Conservation (phyloP, 2,797 vertebrate species). For the Myoxocephalus aenaeus region DNA sequence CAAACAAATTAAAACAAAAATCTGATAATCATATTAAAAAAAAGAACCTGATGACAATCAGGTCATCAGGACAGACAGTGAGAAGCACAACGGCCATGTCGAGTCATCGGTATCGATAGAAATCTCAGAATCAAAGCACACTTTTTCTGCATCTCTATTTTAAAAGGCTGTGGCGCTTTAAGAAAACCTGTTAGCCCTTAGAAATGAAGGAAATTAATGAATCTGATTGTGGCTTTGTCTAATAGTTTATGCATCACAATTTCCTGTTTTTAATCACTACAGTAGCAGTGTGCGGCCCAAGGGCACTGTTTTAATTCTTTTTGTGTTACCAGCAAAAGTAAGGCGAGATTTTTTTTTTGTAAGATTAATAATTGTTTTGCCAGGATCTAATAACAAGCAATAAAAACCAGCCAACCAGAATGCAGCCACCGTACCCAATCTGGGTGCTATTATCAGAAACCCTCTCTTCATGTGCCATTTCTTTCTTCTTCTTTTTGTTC, state of each 20-base stretch:
- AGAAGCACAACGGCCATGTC: background rate
- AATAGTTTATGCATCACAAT: constrained; percentile 95
- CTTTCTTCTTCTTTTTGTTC: constrained; percentile 11
- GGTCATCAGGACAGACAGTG: background rate
- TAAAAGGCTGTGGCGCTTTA: constrained; percentile 88
- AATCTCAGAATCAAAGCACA: constrained; percentile 3
- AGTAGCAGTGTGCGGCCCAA: constrained; percentile 91
- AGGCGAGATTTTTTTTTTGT: constrained; percentile 63
- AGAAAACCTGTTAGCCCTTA: constrained; percentile 89
- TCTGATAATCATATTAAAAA: background rate
- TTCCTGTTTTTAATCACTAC: constrained; percentile 99
- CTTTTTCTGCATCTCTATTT: constrained; percentile 36
- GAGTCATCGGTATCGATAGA: background rate
- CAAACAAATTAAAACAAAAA: background rate
- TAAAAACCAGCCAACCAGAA: constrained; percentile 97
- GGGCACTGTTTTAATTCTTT: constrained; percentile 97
- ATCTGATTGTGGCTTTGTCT: constrained; percentile 98
- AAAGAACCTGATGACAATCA: background rate
- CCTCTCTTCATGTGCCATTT: constrained; percentile 44
- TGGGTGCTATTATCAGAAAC: constrained; percentile 90
- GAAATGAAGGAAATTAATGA: constrained; percentile 97
- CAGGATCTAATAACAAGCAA: constrained; percentile 99
- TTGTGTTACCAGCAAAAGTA: constrained; percentile 93
- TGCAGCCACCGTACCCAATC: constrained; percentile 90
- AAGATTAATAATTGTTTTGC: constrained; percentile 98